Evolutionary conservation across 2,113 vertebrate genomes (phyloP).

Genomic region (Tupaia chinensis): DNA sequence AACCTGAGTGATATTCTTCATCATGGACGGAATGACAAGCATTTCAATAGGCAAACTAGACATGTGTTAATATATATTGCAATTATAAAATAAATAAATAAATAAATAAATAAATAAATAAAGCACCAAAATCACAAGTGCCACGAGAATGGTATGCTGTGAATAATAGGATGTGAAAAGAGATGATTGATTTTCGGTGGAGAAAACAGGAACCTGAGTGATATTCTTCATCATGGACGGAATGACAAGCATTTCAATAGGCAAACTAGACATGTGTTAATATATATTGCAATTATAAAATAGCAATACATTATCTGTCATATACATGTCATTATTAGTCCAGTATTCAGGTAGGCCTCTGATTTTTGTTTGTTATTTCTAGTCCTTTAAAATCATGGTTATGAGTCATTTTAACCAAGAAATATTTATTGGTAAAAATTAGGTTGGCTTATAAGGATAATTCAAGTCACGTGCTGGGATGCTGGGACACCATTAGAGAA

Average conservation of each 20-base stretch:
- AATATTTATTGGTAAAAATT: not conserved
- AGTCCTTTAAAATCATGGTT: conserved; percentile 4
- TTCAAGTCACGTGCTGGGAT: not conserved
- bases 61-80: not conserved
- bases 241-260: not conserved
- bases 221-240: not conserved
- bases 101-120: not conserved
- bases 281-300: conserved; percentile 14
- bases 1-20: not conserved
- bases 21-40: not conserved
- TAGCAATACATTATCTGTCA: not conserved
- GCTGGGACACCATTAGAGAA: not conserved
- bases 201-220: conserved; percentile 14
- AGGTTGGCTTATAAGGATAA: not conserved
- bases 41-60: not conserved
- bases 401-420: conserved; percentile 27
- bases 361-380: conserved; percentile 36
- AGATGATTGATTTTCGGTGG: conserved; percentile 18
- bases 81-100: conserved; percentile 52
- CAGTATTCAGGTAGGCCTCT: conserved; percentile 16
- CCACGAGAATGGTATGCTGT: not conserved
- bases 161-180: not conserved
- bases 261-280: not conserved
- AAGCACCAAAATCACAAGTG: not conserved
- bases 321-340: not conserved